phyloP scores from a whole-genome alignment of 1,140 invertebrate genomes.

The Manduca sexta region DNA sequence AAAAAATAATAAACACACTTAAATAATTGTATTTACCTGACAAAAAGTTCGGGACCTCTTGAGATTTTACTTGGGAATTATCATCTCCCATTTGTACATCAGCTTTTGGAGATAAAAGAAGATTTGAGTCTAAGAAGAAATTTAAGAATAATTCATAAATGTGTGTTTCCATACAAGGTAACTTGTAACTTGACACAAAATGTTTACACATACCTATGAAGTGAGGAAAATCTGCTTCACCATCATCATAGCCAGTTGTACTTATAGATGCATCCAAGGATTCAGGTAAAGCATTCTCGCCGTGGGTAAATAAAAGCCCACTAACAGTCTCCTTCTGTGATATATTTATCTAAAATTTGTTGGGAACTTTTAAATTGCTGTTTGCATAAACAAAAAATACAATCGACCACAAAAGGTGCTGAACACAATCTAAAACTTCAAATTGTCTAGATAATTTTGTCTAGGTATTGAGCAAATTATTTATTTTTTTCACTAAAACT shows the following conservation, averaged over 20 bases:
- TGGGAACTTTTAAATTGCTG: too few relatives aligned
- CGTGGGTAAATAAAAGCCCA: slow-evolving; percentile 43
- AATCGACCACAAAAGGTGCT: too few relatives aligned
- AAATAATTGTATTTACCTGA: slow-evolving; percentile 28
- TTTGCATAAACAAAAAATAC: too few relatives aligned
- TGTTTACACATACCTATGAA: slow-evolving; percentile 34
- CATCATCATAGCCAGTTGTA: slow-evolving; percentile 48
- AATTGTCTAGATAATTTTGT: too few relatives aligned
- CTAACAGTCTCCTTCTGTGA: slow-evolving; percentile 7
- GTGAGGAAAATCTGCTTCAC: slow-evolving; percentile 39
- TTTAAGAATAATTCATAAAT: too few relatives aligned
- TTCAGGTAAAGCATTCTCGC: slow-evolving; percentile 33
- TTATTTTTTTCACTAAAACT: too few relatives aligned
- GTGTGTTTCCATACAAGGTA: neutral
- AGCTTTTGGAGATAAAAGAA: slow-evolving; percentile 56
- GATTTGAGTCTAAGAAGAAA: slow-evolving; percentile 53
- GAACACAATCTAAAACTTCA: too few relatives aligned
- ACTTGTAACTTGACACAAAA: neutral
- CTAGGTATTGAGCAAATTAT: too few relatives aligned
- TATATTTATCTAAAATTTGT: too few relatives aligned
- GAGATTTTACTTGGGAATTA: slow-evolving; percentile 29
- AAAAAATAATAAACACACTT: neutral
- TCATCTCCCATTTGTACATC: slow-evolving; percentile 29
- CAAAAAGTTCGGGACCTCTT: slow-evolving; percentile 50
- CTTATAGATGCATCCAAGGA: slow-evolving; percentile 49